Evolutionary conservation across 1,140 invertebrate genomes (phyloP), one percentile per base, ranked within the genome.

Genomic region (Chymomyza costata): DNA sequence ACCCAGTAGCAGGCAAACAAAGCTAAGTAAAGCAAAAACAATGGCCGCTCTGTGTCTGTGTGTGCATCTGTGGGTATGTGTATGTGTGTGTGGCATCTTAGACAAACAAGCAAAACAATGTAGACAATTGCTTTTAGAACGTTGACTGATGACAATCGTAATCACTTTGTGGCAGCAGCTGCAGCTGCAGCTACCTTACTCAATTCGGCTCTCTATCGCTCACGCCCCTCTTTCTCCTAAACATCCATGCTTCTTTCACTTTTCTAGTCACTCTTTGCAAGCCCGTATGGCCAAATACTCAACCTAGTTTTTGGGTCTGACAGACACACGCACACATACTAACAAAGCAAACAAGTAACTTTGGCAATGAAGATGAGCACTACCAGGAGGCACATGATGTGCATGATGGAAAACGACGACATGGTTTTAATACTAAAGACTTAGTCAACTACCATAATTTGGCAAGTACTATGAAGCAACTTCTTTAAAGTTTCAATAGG

Each of bases 61-160:
- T 18, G 25, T 45, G 25, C 41, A 30, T 49, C n/a, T 6, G 32
- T 50, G 45, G 37, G 17, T 13, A 52, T 54, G 25, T 49, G 45
- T 50, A 45, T 56, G 56, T 38, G 14, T 39, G 50, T 44, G 30
- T 63, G 66, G 73, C 71, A 80, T 80, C 71, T 78, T 80, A 65
- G 63, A 55, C 73, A 78, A 78, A 78, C 73, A 78, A 73, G 52
- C 67, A 74, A 68, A 78, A 80, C 73, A 81, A 81, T 80, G 73
- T 80, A 80, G 73, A 80, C 73, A 80, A 80, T 80, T 80, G 73
- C 73, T 80, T 80, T 80, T 73, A 81, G 74, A 81, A 64, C 74
- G 73, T 80, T 80, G 73, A 80, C 73, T 80, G 73, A 80, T 80
- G 73, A 80, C 73, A 80, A 80, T 80, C 73, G 64, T 66, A 78